These are phyloP conservation scores for Caenorhabditis elegans DNA, from an alignment of 1,140 invertebrate species.

Conservation along the genomic window DNA sequence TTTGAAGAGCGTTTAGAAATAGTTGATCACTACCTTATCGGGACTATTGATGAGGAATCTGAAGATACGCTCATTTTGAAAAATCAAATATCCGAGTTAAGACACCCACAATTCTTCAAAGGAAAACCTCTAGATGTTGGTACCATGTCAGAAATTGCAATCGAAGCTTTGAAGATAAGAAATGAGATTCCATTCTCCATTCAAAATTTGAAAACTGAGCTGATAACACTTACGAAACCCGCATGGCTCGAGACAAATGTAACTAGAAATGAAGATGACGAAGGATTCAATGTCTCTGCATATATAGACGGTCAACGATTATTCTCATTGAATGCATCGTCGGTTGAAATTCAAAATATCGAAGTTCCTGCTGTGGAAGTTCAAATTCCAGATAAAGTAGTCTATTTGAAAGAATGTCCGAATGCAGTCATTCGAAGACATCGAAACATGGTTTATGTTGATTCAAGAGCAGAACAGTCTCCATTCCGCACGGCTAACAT, in stretches of 20 bases:
- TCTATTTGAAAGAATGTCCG: slow-evolving; percentile 2
- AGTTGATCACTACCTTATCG: slow-evolving; percentile 23
- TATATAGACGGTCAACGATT: neutral
- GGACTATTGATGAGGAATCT: slow-evolving; percentile 3
- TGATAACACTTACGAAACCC: neutral
- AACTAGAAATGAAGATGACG: neutral
- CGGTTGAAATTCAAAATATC: neutral
- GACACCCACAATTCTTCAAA: slow-evolving; percentile 30
- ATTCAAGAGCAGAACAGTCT: neutral
- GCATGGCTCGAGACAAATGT: slow-evolving; percentile 20
- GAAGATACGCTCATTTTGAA: neutral
- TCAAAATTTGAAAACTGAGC: neutral
- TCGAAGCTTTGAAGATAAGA: neutral
- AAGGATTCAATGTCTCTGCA: neutral
- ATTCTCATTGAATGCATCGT: neutral
- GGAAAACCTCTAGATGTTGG: slow-evolving; percentile 10
- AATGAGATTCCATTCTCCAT: slow-evolving; percentile 18
- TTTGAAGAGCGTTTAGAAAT: slow-evolving; percentile 16
- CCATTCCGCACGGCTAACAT: slow-evolving; percentile 1
- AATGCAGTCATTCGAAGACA: neutral
- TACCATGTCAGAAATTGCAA: neutral
- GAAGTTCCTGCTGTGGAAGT: neutral
- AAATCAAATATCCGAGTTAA: neutral
- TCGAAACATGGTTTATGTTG: neutral
- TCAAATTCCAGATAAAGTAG: neutral